These are phyloP conservation scores for Sinocyclocheilus anshuiensis DNA, from an alignment of 2,113 vertebrate genomes.

Conservation along the genomic window DNA sequence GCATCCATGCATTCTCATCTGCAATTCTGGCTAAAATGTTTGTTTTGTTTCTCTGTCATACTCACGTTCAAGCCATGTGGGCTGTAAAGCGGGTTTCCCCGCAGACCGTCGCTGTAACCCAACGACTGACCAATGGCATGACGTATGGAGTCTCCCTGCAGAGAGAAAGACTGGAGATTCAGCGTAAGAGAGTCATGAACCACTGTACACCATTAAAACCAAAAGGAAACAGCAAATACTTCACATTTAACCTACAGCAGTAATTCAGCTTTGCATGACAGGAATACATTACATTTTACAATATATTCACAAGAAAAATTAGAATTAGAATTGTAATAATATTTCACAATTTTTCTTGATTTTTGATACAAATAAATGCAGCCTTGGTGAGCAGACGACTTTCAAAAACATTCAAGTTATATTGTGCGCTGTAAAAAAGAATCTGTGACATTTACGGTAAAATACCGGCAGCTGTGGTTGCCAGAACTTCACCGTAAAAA, in stretches of 20 bases:
- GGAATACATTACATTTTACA: neutral
- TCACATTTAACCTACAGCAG: neutral
- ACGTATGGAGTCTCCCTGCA: slow-evolving; percentile 89
- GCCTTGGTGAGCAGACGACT: neutral
- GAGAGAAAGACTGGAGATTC: slow-evolving; percentile 54
- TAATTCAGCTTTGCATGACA: neutral
- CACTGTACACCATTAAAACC: neutral
- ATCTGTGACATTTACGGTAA: no score
- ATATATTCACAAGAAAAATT: no score
- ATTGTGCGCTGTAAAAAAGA: no score
- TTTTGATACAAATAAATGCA: neutral
- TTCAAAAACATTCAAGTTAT: no score
- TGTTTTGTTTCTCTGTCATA: slow-evolving; percentile 46
- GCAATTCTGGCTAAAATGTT: neutral
- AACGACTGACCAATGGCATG: slow-evolving; percentile 92
- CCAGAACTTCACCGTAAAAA: no score
- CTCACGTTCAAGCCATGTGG: slow-evolving; percentile 89
- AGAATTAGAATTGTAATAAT: neutral
- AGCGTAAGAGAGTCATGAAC: slow-evolving; percentile 55
- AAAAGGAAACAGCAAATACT: no score
- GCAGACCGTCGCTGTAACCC: slow-evolving; percentile 89
- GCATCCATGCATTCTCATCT: neutral
- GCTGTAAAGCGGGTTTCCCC: slow-evolving; percentile 88
- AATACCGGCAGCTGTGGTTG: no score
- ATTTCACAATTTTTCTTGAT: neutral